Percentiles rank a stretch among this genome's conserved stretches.
These are phyloP conservation scores for Willowsia nigromaculata DNA, from an alignment of 2,888 invertebrate genomes.

Conservation along the genomic window DNA sequence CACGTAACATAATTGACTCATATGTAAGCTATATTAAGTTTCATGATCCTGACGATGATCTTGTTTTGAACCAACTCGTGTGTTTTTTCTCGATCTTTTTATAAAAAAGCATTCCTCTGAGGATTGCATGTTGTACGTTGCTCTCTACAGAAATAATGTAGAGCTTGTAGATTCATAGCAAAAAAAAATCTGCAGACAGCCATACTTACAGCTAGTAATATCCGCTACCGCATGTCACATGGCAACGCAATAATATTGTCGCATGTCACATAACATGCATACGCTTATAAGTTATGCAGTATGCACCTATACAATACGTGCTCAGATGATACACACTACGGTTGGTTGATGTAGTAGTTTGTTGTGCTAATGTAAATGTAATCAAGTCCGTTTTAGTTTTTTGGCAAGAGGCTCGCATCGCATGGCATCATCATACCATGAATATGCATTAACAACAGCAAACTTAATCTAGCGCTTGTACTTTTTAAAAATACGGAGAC, in stretches of 20 bases:
- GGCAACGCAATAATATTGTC: background rate
- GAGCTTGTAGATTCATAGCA: too few species aligned
- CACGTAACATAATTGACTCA: background rate
- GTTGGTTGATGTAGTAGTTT: background rate
- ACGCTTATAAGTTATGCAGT: background rate
- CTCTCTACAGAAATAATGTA: too few species aligned
- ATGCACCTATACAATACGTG: too few species aligned
- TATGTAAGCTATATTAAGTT: background rate
- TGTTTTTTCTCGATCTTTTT: background rate
- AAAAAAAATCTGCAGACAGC: background rate
- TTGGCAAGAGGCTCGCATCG: constrained; percentile 7
- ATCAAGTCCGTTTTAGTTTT: background rate
- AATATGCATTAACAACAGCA: background rate
- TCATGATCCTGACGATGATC: background rate
- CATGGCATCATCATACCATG: too few species aligned
- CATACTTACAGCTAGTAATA: background rate
- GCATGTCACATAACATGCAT: background rate
- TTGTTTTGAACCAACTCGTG: background rate
- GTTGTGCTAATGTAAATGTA: background rate
- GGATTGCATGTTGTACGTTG: too few species aligned
- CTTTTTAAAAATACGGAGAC: background rate
- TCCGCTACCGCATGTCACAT: background rate
- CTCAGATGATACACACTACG: too few species aligned
- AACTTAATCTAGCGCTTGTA: background rate
- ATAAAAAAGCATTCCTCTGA: background rate